phyloP scores from a whole-genome alignment of 2,888 invertebrate genomes.

The Salticus scenicus region DNA sequence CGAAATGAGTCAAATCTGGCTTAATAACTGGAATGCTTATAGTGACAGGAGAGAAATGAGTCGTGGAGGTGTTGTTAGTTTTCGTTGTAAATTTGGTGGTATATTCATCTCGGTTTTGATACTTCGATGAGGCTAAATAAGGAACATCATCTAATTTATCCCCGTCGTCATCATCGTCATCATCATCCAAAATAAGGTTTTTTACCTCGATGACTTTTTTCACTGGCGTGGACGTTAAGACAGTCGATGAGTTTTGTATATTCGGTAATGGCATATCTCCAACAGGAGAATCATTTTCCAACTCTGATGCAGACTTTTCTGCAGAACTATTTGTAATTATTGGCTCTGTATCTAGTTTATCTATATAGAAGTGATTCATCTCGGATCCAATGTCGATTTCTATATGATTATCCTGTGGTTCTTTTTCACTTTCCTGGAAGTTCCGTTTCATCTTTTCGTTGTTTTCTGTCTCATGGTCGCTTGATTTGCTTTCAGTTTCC shows the following conservation, averaged over 20 bases:
- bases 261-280: background rate
- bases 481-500: no score
- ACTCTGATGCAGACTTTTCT: background rate
- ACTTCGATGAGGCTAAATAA: slow-evolving; percentile 4
- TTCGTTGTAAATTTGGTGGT: slow-evolving; percentile 31
- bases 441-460: no score
- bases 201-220: slow-evolving; percentile 41
- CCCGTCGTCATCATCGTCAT: slow-evolving; percentile 44
- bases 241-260: background rate
- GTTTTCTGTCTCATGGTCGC: no score
- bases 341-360: background rate
- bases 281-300: background rate
- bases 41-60: slow-evolving; percentile 40
- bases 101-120: background rate
- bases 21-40: slow-evolving; percentile 64
- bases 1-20: slow-evolving; percentile 54
- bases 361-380: background rate
- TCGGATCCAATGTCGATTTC: background rate
- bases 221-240: slow-evolving; percentile 53
- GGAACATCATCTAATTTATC: slow-evolving; percentile 20
- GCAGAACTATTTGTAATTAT: background rate
- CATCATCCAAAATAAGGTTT: slow-evolving; percentile 32
- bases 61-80: background rate
- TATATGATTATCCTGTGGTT: background rate
- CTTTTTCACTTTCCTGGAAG: no score